Evolutionary conservation across 2,797 vertebrate genomes (phyloP).

Genomic region (Micrastur ruficollis): DNA sequence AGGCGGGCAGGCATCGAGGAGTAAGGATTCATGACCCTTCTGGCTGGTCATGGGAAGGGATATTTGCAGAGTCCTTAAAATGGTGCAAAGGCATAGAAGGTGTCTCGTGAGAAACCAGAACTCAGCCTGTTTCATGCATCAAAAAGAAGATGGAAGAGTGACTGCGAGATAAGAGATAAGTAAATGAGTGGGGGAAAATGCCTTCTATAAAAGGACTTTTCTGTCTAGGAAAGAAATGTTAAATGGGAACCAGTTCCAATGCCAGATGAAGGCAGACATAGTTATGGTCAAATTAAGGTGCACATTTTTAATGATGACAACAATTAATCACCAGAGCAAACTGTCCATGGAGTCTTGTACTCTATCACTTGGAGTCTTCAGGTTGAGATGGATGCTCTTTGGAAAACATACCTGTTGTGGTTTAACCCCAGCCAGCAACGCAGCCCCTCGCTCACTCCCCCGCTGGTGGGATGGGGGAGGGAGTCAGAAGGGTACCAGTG

Average conservation of each 20-base stretch:
- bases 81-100: neutral
- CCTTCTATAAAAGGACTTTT: neutral
- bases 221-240: neutral
- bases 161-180: neutral
- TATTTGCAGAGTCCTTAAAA: neutral
- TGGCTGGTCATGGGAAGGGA: neutral
- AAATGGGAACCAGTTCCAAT: neutral
- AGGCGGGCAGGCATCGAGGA: neutral
- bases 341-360: neutral
- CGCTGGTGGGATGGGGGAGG: too few relatives aligned
- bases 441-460: too few relatives aligned
- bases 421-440: too few relatives aligned
- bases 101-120: neutral
- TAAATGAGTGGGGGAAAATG: neutral
- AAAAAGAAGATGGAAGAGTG: neutral
- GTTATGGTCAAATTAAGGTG: neutral
- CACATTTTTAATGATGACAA: neutral
- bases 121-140: neutral
- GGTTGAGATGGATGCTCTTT: neutral
- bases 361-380: neutral
- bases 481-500: too few relatives aligned
- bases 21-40: neutral
- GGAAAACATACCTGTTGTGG: too few relatives aligned
- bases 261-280: neutral
- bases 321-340: neutral